Evolutionary conservation across 2,113 vertebrate species (phyloP), one percentile per base, ranked within the genome.

Genomic region (Perca flavescens): DNA sequence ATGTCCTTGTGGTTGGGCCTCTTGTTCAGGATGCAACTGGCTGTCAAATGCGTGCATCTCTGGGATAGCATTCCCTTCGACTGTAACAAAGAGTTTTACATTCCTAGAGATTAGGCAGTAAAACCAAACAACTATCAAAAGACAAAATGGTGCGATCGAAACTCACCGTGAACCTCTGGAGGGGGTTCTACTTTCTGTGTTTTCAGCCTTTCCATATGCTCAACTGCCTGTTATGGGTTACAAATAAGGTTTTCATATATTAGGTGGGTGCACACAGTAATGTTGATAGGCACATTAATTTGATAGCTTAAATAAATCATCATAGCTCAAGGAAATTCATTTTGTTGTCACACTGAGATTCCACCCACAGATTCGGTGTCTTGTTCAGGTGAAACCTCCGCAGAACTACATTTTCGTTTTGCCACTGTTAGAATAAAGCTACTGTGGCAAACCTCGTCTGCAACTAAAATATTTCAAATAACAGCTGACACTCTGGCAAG

Each of bases 181-280:
- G 95, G 95, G 61, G 93, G 92, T 47, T 92, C 94, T 75, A 89
- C 93, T 67, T 97, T 96, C 77, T 97, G 96, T 58, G 95, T 90
- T 93, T 97, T 99, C 86, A 97, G 96, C 25, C 96, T 95, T 83
- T 98, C 97, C 97, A 99, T 97, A 79, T 99, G 97, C 73, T 98
- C 96, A 36, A 98, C 95, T 0, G 96, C 98, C 98, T 99, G 83
- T 31, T 80, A 87, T 1, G 6, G 65, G 11, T 60, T 53, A 40
- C 10, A 50, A 36, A 1, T 17, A 22, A 70, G 0, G 2, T 73
- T 46, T 43, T 58, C 1, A 21, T 60, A 3, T 12, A 52, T 68
- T 47, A 43, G 25, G 22, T 15, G 12, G 54, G 6, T 43, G 21
- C 40, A 63, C 36, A 61, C 40, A 46, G 12, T 21, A 22, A 12